Evolutionary conservation across 2,888 invertebrate genomes (phyloP).

Genomic region (Pollenia griseotomentosa): DNA sequence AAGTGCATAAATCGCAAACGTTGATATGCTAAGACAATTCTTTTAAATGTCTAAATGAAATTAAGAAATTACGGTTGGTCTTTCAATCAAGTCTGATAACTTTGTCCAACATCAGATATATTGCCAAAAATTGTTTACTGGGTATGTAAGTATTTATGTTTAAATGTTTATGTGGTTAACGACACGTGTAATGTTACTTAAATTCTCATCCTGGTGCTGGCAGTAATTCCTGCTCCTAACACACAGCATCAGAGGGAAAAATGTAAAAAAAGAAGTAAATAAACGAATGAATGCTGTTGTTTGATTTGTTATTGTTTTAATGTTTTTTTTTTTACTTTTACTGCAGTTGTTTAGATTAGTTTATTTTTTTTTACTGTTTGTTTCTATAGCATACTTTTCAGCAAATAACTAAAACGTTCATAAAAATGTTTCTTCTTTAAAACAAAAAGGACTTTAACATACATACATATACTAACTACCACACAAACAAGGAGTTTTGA

Average conservation of each 20-base stretch:
- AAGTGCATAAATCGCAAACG: no score
- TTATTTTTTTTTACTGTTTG: constrained; percentile 41
- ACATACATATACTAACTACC: background rate
- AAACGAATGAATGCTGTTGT: constrained; percentile 15
- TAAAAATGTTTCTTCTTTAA: background rate
- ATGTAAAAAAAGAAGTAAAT: background rate
- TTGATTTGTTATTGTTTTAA: constrained; percentile 43
- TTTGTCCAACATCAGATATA: no score
- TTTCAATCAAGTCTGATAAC: no score
- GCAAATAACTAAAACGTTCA: background rate
- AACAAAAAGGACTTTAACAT: background rate
- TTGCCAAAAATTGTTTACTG: background rate
- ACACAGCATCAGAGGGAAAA: background rate
- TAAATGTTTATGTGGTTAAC: constrained; percentile 10
- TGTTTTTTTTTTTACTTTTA: constrained; percentile 20
- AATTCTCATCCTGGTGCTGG: constrained; percentile 19
- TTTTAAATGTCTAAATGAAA: no score
- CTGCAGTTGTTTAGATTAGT: constrained; percentile 43
- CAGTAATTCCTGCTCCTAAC: background rate
- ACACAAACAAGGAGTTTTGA: background rate
- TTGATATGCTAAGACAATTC: no score
- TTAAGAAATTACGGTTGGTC: no score
- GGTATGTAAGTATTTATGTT: background rate
- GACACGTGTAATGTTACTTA: constrained; percentile 49
- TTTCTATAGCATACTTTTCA: background rate